Evolutionary conservation across 2,113 vertebrate genomes (phyloP).

Genomic region (Emberiza fucata): DNA sequence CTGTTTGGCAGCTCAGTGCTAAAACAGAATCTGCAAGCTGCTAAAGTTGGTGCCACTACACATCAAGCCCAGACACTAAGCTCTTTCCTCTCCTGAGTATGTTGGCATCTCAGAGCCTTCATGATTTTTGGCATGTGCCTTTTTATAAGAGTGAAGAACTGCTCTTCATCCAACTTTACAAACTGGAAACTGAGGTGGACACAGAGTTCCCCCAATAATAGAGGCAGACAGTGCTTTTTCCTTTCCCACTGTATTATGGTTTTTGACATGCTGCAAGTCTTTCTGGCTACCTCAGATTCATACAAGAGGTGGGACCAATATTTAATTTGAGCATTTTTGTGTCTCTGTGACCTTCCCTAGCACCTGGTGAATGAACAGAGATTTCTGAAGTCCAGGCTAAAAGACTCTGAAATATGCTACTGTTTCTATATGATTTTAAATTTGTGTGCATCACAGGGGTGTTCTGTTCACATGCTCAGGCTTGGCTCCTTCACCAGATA

Average conservation of each 20-base stretch:
- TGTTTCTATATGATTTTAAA: not conserved
- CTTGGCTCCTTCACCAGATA: not conserved
- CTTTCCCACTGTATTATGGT: not conserved
- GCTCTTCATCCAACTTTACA: not conserved
- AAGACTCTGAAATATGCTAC: not conserved
- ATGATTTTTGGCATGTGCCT: not conserved
- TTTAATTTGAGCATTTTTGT: not conserved
- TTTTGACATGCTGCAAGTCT: not conserved
- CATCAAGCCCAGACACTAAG: not conserved
- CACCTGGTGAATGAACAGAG: not conserved
- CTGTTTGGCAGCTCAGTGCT: not conserved
- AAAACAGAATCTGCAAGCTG: not conserved
- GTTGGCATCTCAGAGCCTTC: not conserved
- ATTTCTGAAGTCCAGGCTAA: not conserved
- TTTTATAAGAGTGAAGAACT: not conserved
- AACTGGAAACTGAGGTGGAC: not conserved
- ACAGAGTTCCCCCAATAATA: not conserved
- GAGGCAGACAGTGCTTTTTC: not conserved
- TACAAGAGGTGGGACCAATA: not conserved
- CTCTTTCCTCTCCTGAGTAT: not conserved
- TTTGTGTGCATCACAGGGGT: fast-evolving
- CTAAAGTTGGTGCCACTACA: not conserved
- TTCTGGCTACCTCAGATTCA: not conserved
- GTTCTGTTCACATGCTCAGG: not conserved
- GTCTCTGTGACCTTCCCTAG: not conserved